A percentile compares a stretch with the other conserved stretches of the same genome.
phyloP scores from a whole-genome alignment of 2,888 invertebrate genomes.

The Archaeoteleia sp. region DNA sequence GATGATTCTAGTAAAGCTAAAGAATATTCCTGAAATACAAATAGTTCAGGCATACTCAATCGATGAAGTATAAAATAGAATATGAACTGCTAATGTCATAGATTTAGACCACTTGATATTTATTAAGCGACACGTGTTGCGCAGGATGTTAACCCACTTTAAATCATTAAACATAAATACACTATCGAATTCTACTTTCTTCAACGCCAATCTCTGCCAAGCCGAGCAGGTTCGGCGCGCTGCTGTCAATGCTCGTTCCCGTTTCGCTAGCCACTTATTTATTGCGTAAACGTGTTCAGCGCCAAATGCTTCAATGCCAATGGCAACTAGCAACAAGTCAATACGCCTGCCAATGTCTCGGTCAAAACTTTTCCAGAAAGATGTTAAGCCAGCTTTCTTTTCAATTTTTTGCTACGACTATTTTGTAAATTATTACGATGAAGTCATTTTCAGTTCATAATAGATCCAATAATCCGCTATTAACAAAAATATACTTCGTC shows the following conservation, averaged over 20 bases:
- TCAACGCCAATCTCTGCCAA: conserved; percentile 30
- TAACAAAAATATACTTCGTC: too few species aligned
- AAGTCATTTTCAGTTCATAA: too few species aligned
- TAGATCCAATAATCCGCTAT: too few species aligned
- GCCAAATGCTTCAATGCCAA: conserved; percentile 47
- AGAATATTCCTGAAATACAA: too few species aligned
- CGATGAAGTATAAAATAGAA: background rate
- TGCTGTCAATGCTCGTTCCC: conserved; percentile 12
- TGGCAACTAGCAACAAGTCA: conserved; percentile 39
- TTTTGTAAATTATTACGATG: too few species aligned
- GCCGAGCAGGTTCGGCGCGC: conserved; percentile 2
- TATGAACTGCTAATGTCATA: background rate
- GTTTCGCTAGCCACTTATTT: conserved; percentile 23
- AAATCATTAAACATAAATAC: conserved; percentile 12
- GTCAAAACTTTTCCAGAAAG: conserved; percentile 9
- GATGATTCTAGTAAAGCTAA: too few species aligned
- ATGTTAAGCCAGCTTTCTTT: too few species aligned
- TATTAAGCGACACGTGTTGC: conserved; percentile 16
- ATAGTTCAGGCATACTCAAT: too few species aligned
- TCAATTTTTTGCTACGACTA: too few species aligned
- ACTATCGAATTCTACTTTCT: conserved; percentile 26
- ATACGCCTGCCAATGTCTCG: conserved; percentile 23
- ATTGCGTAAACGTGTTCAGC: conserved; percentile 38
- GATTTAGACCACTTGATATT: conserved; percentile 9
- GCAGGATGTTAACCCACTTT: conserved; percentile 32